Evolutionary conservation across 2,797 vertebrate genomes (phyloP).

Genomic region (Erithacus rubecula): DNA sequence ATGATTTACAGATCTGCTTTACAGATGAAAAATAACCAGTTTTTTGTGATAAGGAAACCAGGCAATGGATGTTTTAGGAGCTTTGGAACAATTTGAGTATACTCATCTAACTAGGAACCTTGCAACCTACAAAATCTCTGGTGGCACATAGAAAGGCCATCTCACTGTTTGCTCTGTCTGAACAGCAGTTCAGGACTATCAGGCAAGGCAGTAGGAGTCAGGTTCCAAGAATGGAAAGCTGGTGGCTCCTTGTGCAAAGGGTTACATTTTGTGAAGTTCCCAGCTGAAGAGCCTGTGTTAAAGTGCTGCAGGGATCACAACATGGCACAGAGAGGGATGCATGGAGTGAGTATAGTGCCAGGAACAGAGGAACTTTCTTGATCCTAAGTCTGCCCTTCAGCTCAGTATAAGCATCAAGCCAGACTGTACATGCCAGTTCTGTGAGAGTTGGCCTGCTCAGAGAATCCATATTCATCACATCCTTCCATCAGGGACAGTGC

Average conservation of each 20-base stretch:
- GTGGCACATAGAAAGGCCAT: not conserved
- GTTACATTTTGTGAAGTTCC: not conserved
- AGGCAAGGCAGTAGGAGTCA: not conserved
- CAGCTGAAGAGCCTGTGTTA: not conserved
- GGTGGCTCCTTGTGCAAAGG: not conserved
- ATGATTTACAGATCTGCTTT: not conserved
- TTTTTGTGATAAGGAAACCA: not conserved
- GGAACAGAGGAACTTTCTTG: not conserved
- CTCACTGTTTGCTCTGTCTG: not conserved
- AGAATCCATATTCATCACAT: not conserved
- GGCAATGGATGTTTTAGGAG: not conserved
- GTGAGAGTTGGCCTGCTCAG: not conserved
- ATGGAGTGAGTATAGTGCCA: not conserved
- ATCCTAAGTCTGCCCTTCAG: not conserved
- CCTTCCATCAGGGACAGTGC: not conserved
- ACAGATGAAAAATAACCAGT: not conserved
- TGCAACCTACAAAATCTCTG: not conserved
- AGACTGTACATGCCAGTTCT: accelerated
- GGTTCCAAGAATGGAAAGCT: not conserved
- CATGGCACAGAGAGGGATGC: not conserved
- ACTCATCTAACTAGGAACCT: not conserved
- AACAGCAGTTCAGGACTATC: not conserved
- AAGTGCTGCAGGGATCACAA: not conserved
- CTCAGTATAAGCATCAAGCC: not conserved
- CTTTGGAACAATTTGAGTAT: not conserved